Evolutionary conservation across 2,797 vertebrate genomes (phyloP).

Genomic region (Sylvilagus floridanus): DNA sequence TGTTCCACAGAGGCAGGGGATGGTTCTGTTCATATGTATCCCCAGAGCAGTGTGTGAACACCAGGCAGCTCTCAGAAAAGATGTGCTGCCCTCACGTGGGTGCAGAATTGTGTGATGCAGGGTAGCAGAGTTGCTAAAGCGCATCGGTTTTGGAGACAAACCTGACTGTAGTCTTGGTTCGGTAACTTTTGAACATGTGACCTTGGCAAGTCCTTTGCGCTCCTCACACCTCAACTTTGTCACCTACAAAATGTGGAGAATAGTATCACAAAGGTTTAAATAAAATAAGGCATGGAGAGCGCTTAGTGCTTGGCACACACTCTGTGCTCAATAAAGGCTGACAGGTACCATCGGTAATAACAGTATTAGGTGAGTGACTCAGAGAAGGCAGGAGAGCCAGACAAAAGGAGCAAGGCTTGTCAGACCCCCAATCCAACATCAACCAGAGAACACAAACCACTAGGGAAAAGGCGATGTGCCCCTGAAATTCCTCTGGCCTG

Average conservation of each 20-base stretch:
- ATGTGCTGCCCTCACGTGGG: neutral
- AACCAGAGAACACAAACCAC: neutral
- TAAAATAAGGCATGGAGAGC: neutral
- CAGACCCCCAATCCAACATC: neutral
- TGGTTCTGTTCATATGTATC: neutral
- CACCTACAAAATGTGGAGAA: neutral
- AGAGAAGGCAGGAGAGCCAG: neutral
- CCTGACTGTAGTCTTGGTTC: neutral
- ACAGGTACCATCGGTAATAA: neutral
- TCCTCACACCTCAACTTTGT: neutral
- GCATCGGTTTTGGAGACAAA: neutral
- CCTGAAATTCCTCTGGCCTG: neutral
- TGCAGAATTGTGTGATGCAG: neutral
- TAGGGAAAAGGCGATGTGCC: neutral
- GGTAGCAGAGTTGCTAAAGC: neutral
- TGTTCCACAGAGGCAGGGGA: neutral
- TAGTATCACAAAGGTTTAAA: neutral
- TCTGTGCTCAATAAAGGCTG: neutral
- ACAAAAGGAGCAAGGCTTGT: neutral
- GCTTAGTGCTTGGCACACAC: neutral
- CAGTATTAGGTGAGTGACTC: neutral
- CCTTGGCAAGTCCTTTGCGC: neutral
- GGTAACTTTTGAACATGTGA: neutral
- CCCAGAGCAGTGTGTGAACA: neutral
- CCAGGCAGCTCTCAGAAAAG: neutral